These are phyloP conservation scores for Acronicta alni DNA, from an alignment of 2,888 invertebrate species.

Conservation along the genomic window DNA sequence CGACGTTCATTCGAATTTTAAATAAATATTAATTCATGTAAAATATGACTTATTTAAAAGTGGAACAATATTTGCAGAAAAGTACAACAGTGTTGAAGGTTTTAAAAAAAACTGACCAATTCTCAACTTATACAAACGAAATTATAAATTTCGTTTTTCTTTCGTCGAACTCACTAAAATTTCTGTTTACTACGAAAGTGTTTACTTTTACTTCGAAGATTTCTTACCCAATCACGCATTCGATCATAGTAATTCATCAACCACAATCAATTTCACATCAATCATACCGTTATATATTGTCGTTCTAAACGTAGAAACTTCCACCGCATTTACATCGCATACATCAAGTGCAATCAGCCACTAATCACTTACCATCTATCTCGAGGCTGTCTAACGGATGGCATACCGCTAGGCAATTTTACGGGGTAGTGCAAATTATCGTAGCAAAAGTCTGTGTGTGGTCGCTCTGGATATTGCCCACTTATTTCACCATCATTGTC, in stretches of 20 bases:
- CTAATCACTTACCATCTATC: slow-evolving; percentile 23
- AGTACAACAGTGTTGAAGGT: slow-evolving; percentile 1
- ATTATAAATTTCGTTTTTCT: no score
- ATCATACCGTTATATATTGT: slow-evolving; percentile 7
- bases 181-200: not conserved
- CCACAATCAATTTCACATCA: slow-evolving; percentile 34
- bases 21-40: no score
- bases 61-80: slow-evolving; percentile 2
- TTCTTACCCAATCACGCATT: not conserved
- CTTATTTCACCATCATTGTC: slow-evolving; percentile 5
- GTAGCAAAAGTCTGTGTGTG: slow-evolving; percentile 29
- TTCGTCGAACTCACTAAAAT: not conserved
- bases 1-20: no score
- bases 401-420: slow-evolving; percentile 54
- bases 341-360: slow-evolving; percentile 49
- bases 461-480: slow-evolving; percentile 25
- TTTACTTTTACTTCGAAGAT: slow-evolving; percentile 1
- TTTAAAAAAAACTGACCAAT: not conserved
- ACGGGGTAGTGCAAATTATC: slow-evolving; percentile 42
- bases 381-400: slow-evolving; percentile 43
- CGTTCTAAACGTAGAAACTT: slow-evolving; percentile 14
- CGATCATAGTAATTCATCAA: slow-evolving; percentile 8
- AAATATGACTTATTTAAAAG: slow-evolving; percentile 1
- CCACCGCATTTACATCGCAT: slow-evolving; percentile 35
- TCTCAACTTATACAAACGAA: no score